phyloP scores from a whole-genome alignment of 1,140 invertebrate genomes.

The Medauroidea extradentata region DNA sequence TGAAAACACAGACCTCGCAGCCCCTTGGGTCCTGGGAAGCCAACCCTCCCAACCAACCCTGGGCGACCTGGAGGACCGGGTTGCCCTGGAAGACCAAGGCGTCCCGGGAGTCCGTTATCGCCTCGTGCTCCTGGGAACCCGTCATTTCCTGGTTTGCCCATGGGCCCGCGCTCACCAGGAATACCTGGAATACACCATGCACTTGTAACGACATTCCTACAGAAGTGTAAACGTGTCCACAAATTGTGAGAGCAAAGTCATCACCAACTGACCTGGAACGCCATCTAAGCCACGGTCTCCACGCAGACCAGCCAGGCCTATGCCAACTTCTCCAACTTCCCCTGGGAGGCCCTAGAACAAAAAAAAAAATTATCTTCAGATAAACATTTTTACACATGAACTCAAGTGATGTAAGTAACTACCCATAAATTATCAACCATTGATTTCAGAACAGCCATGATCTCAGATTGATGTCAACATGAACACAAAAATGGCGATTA shows the following conservation, averaged over 20 bases:
- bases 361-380: too few relatives aligned
- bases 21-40: constrained; percentile 43
- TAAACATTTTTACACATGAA: too few relatives aligned
- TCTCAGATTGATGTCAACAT: too few relatives aligned
- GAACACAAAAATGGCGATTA: too few relatives aligned
- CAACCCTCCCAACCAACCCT: constrained; percentile 50
- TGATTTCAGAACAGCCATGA: too few relatives aligned
- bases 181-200: constrained; percentile 34
- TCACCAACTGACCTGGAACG: constrained; percentile 40
- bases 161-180: constrained; percentile 43
- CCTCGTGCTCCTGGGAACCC: constrained; percentile 52
- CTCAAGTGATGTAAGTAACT: too few relatives aligned
- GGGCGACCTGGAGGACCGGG: constrained; percentile 48
- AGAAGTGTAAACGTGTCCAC: too few relatives aligned
- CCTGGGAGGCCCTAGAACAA: constrained; percentile 46
- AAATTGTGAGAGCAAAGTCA: too few relatives aligned
- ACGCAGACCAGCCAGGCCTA: constrained; percentile 37
- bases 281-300: constrained; percentile 45
- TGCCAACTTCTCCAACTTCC: constrained; percentile 46
- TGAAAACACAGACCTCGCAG: constrained; percentile 39
- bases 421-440: too few relatives aligned
- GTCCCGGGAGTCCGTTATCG: constrained; percentile 50
- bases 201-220: too few relatives aligned
- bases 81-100: constrained; percentile 45
- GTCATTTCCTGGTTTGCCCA: constrained; percentile 42